Conservation (phyloP, 2,113 vertebrate species). For the Oxyura jamaicensis region DNA sequence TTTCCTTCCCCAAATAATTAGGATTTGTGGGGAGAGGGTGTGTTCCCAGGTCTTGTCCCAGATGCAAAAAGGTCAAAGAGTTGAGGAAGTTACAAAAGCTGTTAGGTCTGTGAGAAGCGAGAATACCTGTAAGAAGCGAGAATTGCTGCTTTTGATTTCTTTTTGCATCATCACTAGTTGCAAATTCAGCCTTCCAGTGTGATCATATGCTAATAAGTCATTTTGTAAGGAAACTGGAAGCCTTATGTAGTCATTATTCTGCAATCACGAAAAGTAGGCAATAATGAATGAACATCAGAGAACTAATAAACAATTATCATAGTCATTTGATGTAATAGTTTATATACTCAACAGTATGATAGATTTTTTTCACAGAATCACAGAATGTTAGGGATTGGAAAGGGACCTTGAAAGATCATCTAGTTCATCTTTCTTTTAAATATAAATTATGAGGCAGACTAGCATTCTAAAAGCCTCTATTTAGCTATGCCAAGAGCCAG, state of each 20-base stretch:
- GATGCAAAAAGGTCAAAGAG: background rate
- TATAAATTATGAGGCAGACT: background rate
- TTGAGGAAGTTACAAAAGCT: background rate
- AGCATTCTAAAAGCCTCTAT: background rate
- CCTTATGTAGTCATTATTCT: accelerated
- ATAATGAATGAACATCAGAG: background rate
- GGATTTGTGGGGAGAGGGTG: background rate
- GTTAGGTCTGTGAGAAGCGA: background rate
- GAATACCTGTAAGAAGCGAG: background rate
- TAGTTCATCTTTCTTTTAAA: too few relatives aligned
- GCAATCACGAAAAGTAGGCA: background rate
- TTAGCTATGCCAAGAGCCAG: background rate
- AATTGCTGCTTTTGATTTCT: background rate
- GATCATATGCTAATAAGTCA: background rate
- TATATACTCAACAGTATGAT: background rate
- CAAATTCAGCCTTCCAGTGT: background rate
- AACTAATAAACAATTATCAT: background rate
- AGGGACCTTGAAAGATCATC: too few relatives aligned
- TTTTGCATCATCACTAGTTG: accelerated
- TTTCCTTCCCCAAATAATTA: background rate
- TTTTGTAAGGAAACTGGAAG: background rate
- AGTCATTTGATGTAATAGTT: background rate
- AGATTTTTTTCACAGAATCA: background rate
- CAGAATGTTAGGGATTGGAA: too few relatives aligned
- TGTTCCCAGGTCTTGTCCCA: background rate